phyloP scores from a whole-genome alignment of 2,113 vertebrate genomes.

The Cervus canadensis region DNA sequence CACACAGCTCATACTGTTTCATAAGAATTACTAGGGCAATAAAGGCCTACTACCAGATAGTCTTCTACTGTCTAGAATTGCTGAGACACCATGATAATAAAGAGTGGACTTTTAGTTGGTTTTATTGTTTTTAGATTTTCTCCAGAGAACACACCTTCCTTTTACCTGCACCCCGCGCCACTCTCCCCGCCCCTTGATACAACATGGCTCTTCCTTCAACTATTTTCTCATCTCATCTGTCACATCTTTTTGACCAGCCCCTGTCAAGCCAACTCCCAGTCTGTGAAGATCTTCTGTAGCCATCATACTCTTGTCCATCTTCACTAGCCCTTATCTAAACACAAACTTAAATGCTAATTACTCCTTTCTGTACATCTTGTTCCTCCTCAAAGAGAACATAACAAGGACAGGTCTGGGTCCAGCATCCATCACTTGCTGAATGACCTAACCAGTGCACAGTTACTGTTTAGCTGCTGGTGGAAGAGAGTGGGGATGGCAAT shows the following conservation, averaged over 20 bases:
- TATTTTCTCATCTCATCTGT: background rate
- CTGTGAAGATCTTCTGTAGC: background rate
- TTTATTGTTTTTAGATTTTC: background rate
- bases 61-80: background rate
- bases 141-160: background rate
- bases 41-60: background rate
- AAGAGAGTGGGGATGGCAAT: background rate
- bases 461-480: background rate
- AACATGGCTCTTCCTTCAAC: background rate
- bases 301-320: background rate
- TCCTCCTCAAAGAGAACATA: background rate
- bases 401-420: background rate
- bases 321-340: background rate
- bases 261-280: background rate
- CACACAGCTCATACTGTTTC: background rate
- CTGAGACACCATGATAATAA: background rate
- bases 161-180: rapidly evolving
- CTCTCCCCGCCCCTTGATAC: no score
- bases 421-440: background rate
- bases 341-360: background rate
- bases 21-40: background rate
- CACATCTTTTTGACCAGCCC: background rate
- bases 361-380: background rate
- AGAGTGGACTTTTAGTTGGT: background rate
- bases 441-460: background rate